Evolutionary conservation across 2,888 invertebrate species (phyloP).

Genomic region (Zygothrica quintamaculata): DNA sequence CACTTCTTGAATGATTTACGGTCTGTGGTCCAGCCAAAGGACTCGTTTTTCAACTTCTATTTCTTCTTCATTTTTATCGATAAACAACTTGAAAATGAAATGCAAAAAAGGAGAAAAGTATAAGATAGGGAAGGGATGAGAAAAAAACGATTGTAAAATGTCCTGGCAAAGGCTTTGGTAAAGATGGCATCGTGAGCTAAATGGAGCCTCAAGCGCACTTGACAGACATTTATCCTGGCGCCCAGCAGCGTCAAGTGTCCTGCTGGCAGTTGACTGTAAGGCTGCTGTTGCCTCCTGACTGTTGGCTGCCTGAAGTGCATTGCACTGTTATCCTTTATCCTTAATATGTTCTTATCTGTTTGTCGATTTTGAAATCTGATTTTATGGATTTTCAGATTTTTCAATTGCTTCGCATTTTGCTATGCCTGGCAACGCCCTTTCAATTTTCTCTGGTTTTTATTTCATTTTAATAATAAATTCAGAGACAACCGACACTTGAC

Average conservation of each 20-base stretch:
- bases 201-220: slow-evolving; percentile 27
- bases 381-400: slow-evolving; percentile 79
- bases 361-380: slow-evolving; percentile 79
- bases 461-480: slow-evolving; percentile 65
- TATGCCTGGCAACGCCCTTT: slow-evolving; percentile 9
- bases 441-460: slow-evolving; percentile 14
- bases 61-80: slow-evolving; percentile 54
- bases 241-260: slow-evolving; percentile 45
- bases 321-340: slow-evolving; percentile 2
- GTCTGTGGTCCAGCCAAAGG: slow-evolving; percentile 14
- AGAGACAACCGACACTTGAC: slow-evolving; percentile 34
- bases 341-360: slow-evolving; percentile 58
- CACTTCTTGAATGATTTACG: slow-evolving; percentile 69
- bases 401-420: slow-evolving; percentile 54
- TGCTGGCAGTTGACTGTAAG: no score
- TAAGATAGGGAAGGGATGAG: not conserved
- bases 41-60: no score
- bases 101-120: slow-evolving; percentile 30
- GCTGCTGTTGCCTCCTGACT: no score
- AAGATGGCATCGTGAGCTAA: no score
- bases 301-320: no score
- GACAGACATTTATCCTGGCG: slow-evolving; percentile 57
- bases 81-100: slow-evolving; percentile 76
- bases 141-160: slow-evolving; percentile 32
- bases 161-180: slow-evolving; percentile 1